Base-by-base conservation (phyloP, 1,140 invertebrate species). In the Pseudomyrmex sp. region DNA sequence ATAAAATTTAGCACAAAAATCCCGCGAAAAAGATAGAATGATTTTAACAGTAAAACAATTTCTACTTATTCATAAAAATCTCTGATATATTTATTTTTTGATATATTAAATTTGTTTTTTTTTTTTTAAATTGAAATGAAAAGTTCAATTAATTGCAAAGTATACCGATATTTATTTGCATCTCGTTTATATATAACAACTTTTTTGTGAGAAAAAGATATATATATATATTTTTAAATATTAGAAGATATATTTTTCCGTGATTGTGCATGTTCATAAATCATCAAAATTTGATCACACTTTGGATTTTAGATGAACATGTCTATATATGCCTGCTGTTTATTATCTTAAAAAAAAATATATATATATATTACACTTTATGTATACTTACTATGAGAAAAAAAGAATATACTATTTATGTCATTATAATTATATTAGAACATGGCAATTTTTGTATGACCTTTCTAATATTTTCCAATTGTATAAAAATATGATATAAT, bases 391-490 rank as follows among this genome's bases (percentile, higher is more conserved):
- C 35, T 54, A 82, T 63, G 46, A 52, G 62, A 69, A 56, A 75
- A 75, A 62, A 74, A 46, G 4, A 61, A 48, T 61, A 63, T 82
- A 50, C 20, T 80, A 50, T 80, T 80, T 80, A 59, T 82, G 46
- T 63, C n/a, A 26, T 74, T 75, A 63, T 74, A 63, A 74, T 80
- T 70, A 59, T 59, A n/a, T 48, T 35, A 35, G 35, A 70, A 79
- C 18, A 26, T 58, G 20, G 46, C 35, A 79, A 79, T 79, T 79
- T 69, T 79, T 69, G n/a, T 58, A 58, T 63, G 26, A 65, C 18
- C 54, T 79, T 70, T 79, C 13, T 56, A 70, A 69, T 35, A 59
- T 58, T 80, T 70, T 70, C 2, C 20, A 46, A 58, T 48, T 23
- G 15, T 15, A 20, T 7, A 35, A 7, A 35, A 35, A 7, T 56